Percentiles rank a stretch among this genome's conserved stretches.
These are phyloP conservation scores for Pimpla rufipes DNA, from an alignment of 2,888 invertebrate genomes.

Conservation along the genomic window DNA sequence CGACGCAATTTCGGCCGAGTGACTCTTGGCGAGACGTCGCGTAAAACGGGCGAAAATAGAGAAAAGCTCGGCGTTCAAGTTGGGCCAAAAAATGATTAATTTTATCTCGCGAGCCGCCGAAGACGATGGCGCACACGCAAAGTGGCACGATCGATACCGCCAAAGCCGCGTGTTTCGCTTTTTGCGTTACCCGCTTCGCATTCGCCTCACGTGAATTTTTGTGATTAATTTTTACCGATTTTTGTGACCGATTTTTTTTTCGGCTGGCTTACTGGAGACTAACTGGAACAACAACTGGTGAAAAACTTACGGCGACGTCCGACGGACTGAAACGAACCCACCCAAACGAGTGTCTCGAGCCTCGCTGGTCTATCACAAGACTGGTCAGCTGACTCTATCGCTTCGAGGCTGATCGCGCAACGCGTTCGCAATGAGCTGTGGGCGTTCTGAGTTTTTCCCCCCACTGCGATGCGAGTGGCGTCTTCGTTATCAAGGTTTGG, in stretches of 20 bases:
- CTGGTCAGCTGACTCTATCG: constrained; percentile 84
- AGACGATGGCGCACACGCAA: constrained; percentile 76
- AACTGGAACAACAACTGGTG: constrained; percentile 36
- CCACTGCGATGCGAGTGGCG: too few relatives aligned
- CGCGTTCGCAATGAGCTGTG: constrained; percentile 56
- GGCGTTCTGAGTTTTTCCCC: too few relatives aligned
- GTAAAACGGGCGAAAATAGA: constrained; percentile 35
- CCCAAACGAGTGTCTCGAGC: constrained; percentile 76
- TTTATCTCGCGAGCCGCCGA: constrained; percentile 56
- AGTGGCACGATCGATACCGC: constrained; percentile 78
- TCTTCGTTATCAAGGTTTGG: neutral
- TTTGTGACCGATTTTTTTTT: too few relatives aligned
- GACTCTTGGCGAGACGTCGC: neutral
- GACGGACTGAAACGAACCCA: constrained; percentile 76
- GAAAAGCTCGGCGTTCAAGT: constrained; percentile 19
- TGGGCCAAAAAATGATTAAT: constrained; percentile 37
- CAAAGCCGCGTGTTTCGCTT: constrained; percentile 33
- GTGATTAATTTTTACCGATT: too few relatives aligned
- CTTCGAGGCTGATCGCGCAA: neutral
- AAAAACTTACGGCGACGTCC: constrained; percentile 73
- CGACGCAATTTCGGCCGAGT: neutral
- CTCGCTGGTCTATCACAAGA: constrained; percentile 82
- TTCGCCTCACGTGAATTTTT: too few relatives aligned
- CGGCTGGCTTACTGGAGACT: too few relatives aligned
- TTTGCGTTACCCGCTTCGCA: constrained; percentile 12